Evolutionary conservation across 1,140 invertebrate species (phyloP).

Genomic region (Coenobita brevimanus): DNA sequence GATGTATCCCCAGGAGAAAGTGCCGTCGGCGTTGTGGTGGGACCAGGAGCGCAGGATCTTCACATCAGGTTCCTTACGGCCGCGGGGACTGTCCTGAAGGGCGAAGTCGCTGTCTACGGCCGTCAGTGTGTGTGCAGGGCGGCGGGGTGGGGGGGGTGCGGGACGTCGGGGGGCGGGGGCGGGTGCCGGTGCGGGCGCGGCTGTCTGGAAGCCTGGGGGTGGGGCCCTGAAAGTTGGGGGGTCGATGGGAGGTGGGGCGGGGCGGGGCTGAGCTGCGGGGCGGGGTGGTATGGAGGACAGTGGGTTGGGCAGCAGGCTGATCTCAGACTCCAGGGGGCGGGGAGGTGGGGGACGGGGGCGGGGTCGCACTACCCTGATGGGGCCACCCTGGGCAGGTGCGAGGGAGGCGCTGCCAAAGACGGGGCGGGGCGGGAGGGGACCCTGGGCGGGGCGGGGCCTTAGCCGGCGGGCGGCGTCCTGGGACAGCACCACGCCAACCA

Average conservation of each 20-base stretch:
- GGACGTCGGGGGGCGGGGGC: not conserved
- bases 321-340: not conserved
- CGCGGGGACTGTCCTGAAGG: slow-evolving; percentile 15
- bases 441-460: not conserved
- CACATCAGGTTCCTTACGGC: slow-evolving; percentile 59
- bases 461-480: not conserved
- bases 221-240: not conserved
- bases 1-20: slow-evolving; percentile 92
- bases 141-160: not conserved
- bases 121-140: not conserved
- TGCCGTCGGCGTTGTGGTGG: slow-evolving; percentile 77
- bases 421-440: slow-evolving; percentile 8
- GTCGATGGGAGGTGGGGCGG: not conserved
- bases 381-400: not conserved
- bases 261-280: not conserved
- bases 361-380: not conserved
- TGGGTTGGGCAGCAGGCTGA: slow-evolving; percentile 15
- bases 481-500: slow-evolving; percentile 55
- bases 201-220: not conserved
- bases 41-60: slow-evolving; percentile 68
- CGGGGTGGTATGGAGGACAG: not conserved
- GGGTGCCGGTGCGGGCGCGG: not conserved
- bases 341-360: not conserved
- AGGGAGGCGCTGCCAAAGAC: not conserved
- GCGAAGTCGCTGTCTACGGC: slow-evolving; percentile 41